Evolutionary conservation across 2,797 vertebrate species (phyloP), one percentile per base, ranked within the genome.

Genomic region (Meriones psammophilus): DNA sequence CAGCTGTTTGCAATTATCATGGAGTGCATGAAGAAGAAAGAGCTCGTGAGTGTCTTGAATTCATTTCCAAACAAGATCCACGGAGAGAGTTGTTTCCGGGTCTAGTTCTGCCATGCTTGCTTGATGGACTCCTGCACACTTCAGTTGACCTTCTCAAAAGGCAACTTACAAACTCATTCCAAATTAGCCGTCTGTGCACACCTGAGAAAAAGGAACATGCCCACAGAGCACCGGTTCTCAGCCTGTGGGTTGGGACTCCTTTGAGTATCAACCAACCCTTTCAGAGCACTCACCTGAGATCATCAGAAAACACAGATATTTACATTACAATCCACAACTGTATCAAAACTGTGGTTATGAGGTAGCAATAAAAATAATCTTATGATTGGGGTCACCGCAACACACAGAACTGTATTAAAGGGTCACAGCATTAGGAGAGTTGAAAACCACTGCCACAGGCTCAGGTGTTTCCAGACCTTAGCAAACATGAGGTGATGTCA

Each of bases 21-120:
- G 99, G 99, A 99, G 97, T 99, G 99, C 98, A 99, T 99, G 99
- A 99, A 99, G 97, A 99, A 99, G 98, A 99, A 99, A 97, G 99
- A 99, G 95, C 99, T 99, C 95, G 99, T 99, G 98, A 99, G 99
- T 99, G 97, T 78, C 79, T 89, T 84, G 46, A 81, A 81, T 66
- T 81, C 18, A 46, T 76, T 71, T 86, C 76, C 81, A 66, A 80
- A 64, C 86, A 42, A n/a, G 69, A 39, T 94, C 69, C 30, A 2
- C 10, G 15, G 60, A 79, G 73, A 87, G 36, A 94, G 80, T 14
- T 33, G 36, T 90, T 88, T 93, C 69, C 36, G 83, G 79, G 92
- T 68, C 93, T 91, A 66, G 94, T 85, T 86, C 78, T 68, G 42
- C 69, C 69, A 22, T 46, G 30, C 83, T 50, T 73, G n/a, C 46